Conservation (phyloP, 2,113 vertebrate species). For the Anarrhichthys ocellatus region DNA sequence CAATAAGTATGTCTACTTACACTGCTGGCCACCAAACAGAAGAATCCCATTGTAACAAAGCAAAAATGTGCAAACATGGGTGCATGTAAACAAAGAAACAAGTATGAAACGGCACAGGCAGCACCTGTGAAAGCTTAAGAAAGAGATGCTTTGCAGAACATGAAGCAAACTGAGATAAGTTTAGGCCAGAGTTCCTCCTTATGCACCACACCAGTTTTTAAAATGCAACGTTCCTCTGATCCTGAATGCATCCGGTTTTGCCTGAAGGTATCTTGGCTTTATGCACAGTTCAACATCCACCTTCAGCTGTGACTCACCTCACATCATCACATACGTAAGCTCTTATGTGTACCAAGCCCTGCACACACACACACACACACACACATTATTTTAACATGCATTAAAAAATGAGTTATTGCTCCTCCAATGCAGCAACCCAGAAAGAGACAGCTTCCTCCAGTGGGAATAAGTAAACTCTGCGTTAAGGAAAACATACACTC, state of each 20-base stretch:
- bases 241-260: slow-evolving; percentile 31
- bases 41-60: slow-evolving; percentile 12
- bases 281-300: slow-evolving; percentile 48
- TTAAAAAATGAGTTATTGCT: slow-evolving; percentile 58
- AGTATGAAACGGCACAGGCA: slow-evolving; percentile 28
- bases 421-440: slow-evolving; percentile 56
- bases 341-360: slow-evolving; percentile 13
- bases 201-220: slow-evolving; percentile 22
- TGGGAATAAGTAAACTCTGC: slow-evolving; percentile 50
- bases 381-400: slow-evolving; percentile 48
- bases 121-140: slow-evolving; percentile 38
- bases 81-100: slow-evolving; percentile 37
- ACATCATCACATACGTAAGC: slow-evolving; percentile 29
- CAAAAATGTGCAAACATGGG: slow-evolving; percentile 20
- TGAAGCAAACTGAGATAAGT: slow-evolving; percentile 25
- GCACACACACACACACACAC: not conserved
- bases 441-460: slow-evolving; percentile 53
- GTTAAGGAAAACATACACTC: slow-evolving; percentile 44
- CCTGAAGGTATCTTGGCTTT: slow-evolving; percentile 45
- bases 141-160: slow-evolving; percentile 29
- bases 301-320: slow-evolving; percentile 61
- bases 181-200: slow-evolving; percentile 11
- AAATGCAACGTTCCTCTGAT: slow-evolving; percentile 37
- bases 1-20: not conserved
- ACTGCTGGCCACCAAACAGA: slow-evolving; percentile 9